phyloP scores from a whole-genome alignment of 2,797 vertebrate genomes.

The Acipenser transmontanus region DNA sequence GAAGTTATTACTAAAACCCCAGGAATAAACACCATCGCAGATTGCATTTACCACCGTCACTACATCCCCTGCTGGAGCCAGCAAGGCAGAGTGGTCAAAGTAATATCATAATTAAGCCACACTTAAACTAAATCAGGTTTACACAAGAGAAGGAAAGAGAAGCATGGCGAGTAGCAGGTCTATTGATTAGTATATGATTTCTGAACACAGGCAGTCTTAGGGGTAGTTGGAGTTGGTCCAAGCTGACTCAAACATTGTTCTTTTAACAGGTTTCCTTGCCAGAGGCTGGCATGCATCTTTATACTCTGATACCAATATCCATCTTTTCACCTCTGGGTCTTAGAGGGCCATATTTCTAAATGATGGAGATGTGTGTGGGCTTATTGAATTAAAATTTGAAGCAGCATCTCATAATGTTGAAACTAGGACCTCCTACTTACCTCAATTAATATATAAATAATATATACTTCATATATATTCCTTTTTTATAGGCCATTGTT shows the following conservation, averaged over 20 bases:
- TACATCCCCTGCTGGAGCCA: constrained; percentile 4
- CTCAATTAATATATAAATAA: no score
- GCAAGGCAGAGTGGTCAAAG: constrained; percentile 14
- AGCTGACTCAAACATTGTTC: constrained; percentile 47
- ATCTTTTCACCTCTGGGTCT: constrained; percentile 46
- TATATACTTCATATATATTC: neutral
- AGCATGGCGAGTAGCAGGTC: constrained; percentile 24
- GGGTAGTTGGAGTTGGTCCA: constrained; percentile 36
- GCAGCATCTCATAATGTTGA: no score
- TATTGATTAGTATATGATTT: constrained; percentile 51
- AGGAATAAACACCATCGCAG: neutral
- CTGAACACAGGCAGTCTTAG: constrained; percentile 41
- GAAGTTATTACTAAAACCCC: constrained; percentile 10
- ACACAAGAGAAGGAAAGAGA: constrained; percentile 14
- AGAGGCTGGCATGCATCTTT: constrained; percentile 44
- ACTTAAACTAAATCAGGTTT: constrained; percentile 19
- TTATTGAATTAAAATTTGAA: no score
- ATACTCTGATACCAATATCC: constrained; percentile 47
- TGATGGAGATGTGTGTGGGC: no score
- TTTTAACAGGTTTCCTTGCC: constrained; percentile 45
- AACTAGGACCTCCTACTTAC: no score
- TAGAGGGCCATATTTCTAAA: no score
- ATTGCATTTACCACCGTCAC: constrained; percentile 2
- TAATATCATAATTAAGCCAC: constrained; percentile 30
- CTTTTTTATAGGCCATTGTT: neutral